These are phyloP conservation scores for Takifugu ocellatus DNA, from an alignment of 2,797 vertebrate species.

Conservation along the genomic window DNA sequence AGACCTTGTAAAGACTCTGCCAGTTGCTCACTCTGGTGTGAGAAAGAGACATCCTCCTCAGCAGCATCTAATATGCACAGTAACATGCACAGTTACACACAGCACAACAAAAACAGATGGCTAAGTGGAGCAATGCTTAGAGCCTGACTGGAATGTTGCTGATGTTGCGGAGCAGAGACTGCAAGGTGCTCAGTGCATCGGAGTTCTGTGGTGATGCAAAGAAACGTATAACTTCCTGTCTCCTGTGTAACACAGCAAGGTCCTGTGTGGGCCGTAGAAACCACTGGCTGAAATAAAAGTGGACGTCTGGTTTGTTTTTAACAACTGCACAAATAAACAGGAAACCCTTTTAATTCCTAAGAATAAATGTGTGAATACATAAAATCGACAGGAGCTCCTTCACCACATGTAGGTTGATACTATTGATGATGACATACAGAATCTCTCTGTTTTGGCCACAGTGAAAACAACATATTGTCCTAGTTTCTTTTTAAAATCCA, in stretches of 20 bases:
- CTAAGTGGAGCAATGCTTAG: conserved; percentile 1
- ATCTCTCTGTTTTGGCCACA: too few species aligned
- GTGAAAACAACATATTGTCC: background rate
- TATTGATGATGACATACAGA: too few species aligned
- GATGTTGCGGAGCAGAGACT: conserved; percentile 86
- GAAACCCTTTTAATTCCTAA: background rate
- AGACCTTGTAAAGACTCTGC: conserved; percentile 91
- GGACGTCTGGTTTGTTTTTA: background rate
- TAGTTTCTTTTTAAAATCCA: background rate
- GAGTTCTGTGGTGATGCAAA: conserved; percentile 86
- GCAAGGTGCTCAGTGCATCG: conserved; percentile 81
- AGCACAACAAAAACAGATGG: conserved; percentile 1
- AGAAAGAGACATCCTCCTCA: conserved; percentile 89
- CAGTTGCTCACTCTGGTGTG: conserved; percentile 90
- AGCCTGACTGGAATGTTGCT: conserved; percentile 84
- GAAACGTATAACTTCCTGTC: conserved; percentile 92
- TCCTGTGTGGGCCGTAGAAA: conserved; percentile 87
- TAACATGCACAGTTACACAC: conserved; percentile 16
- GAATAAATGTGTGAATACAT: background rate
- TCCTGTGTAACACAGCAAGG: conserved; percentile 79
- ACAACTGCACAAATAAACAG: background rate
- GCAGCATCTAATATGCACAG: conserved; percentile 76
- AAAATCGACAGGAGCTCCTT: background rate
- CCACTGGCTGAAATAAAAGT: conserved; percentile 80
- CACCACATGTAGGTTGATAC: too few species aligned